Evolutionary conservation across 1,140 invertebrate species (phyloP).

Genomic region (Delia radicum): DNA sequence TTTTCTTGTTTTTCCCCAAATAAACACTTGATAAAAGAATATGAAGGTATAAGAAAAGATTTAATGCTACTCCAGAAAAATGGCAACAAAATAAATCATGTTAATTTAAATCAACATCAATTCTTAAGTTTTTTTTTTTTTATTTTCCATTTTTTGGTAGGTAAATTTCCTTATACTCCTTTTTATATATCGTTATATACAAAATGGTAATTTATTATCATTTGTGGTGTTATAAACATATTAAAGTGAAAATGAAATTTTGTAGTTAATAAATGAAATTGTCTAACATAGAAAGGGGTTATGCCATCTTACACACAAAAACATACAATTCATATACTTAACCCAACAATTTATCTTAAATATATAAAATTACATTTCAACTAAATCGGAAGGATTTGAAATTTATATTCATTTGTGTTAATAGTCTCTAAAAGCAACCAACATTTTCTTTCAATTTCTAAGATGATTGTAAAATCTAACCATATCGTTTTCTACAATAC

Average conservation of each 20-base stretch:
- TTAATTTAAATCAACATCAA: constrained; percentile 21
- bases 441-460: not conserved
- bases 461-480: not conserved
- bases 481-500: too few relatives aligned
- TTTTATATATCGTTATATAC: not conserved
- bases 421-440: not conserved
- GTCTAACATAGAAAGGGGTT: not conserved
- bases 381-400: constrained; percentile 7
- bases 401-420: constrained; percentile 21
- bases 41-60: not conserved
- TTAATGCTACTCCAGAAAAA: not conserved
- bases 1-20: not conserved
- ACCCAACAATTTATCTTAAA: not conserved
- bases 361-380: constrained; percentile 5
- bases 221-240: constrained; percentile 10
- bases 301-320: not conserved
- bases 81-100: not conserved
- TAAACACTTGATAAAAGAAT: not conserved
- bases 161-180: not conserved
- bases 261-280: not conserved
- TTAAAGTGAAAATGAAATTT: not conserved
- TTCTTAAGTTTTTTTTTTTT: not conserved
- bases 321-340: not conserved
- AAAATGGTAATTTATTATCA: constrained; percentile 5
- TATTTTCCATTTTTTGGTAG: not conserved